Evolutionary conservation across 1,140 invertebrate species (phyloP).

Genomic region (Nasonia vitripennis): DNA sequence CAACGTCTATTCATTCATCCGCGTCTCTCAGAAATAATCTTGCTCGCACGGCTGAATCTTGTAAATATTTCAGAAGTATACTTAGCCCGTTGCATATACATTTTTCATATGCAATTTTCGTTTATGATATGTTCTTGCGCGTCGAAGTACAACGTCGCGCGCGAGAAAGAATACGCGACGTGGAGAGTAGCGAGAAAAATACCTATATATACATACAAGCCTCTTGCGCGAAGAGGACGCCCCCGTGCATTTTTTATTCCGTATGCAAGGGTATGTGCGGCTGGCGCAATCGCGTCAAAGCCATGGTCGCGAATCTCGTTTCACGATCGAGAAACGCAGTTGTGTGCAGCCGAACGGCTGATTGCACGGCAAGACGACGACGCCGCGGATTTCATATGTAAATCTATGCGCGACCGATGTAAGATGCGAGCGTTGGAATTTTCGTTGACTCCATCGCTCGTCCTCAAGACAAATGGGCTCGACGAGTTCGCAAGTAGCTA

Average conservation of each 20-base stretch:
- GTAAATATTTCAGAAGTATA: slow-evolving; percentile 67
- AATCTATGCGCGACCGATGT: not conserved
- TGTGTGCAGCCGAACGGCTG: not conserved
- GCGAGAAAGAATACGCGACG: slow-evolving; percentile 4
- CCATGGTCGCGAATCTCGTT: slow-evolving; percentile 21
- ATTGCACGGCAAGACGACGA: not conserved
- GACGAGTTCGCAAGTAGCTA: no score
- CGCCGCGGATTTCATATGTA: slow-evolving; percentile 1
- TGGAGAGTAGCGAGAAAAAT: not conserved
- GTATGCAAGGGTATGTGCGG: not conserved
- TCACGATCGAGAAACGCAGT: not conserved
- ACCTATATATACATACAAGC: not conserved
- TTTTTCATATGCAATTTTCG: slow-evolving; percentile 70
- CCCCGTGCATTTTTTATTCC: slow-evolving; percentile 22
- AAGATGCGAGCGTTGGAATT: no score
- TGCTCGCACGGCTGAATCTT: not conserved
- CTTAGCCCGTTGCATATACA: slow-evolving; percentile 62
- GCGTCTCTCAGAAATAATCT: no score
- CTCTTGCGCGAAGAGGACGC: not conserved
- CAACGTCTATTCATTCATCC: no score
- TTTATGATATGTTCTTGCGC: slow-evolving; percentile 46
- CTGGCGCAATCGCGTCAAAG: slow-evolving; percentile 19
- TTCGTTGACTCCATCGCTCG: not conserved
- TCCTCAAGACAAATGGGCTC: not conserved
- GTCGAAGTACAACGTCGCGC: not conserved